Evolutionary conservation across 2,888 invertebrate genomes (phyloP).

Genomic region (Standfussiana lucernea): DNA sequence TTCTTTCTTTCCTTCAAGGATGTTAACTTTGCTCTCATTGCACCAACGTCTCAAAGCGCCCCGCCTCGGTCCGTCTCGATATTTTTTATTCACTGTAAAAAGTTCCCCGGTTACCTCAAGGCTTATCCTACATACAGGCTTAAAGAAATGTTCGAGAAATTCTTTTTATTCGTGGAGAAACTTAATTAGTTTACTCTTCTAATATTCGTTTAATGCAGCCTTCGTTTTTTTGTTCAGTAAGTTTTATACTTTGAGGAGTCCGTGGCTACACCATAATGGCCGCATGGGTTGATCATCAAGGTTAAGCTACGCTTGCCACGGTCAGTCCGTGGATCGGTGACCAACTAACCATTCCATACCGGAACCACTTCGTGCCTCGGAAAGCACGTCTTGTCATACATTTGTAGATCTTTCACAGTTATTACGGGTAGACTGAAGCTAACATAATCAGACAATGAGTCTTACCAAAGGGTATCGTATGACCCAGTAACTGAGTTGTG

Average conservation of each 20-base stretch:
- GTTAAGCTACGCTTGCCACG: background rate
- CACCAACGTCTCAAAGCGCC: constrained; percentile 8
- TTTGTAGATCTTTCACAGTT: background rate
- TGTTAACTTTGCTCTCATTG: constrained; percentile 19
- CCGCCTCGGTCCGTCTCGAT: constrained; percentile 55
- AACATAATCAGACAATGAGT: background rate
- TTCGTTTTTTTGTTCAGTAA: background rate
- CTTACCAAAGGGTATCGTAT: background rate
- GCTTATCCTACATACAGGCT: constrained; percentile 48
- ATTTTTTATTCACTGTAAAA: constrained; percentile 64
- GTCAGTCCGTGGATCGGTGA: background rate
- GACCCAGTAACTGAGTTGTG: background rate
- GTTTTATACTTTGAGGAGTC: background rate
- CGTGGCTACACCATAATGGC: background rate
- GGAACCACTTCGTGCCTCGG: too few species aligned
- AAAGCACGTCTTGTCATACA: background rate
- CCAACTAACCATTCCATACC: background rate
- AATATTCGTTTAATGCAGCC: constrained; percentile 5
- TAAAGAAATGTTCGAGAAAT: constrained; percentile 25
- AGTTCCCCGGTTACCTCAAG: constrained; percentile 54
- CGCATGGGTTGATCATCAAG: background rate
- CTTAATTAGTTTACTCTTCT: constrained; percentile 38
- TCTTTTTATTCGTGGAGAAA: constrained; percentile 32
- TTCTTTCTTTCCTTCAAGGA: background rate
- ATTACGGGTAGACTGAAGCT: background rate